Evolutionary conservation across 1,140 invertebrate genomes (phyloP).

Genomic region (Octopus bimaculoides): DNA sequence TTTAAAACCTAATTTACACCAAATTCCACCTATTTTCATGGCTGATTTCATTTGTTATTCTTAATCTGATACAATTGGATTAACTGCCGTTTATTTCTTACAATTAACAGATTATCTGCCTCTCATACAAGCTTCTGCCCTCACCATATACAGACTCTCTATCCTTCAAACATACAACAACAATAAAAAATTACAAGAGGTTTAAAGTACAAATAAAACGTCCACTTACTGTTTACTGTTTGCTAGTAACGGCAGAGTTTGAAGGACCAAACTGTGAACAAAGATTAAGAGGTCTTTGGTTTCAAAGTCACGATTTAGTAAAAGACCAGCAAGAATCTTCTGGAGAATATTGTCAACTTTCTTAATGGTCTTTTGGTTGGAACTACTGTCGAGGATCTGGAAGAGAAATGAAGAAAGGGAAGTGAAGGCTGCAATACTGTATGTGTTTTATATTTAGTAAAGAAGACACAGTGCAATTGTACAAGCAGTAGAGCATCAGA

Average conservation of each 20-base stretch:
- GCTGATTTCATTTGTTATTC: no score
- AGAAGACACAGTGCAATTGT: no score
- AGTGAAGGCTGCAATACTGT: no score
- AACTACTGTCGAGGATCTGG: slow-evolving; percentile 66
- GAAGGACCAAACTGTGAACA: slow-evolving; percentile 66
- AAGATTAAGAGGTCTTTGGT: slow-evolving; percentile 76
- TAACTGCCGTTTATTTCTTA: no score
- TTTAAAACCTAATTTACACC: no score
- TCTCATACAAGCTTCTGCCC: no score
- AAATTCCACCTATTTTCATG: no score
- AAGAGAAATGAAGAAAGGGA: slow-evolving; percentile 2
- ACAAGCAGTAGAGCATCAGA: no score
- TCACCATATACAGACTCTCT: no score
- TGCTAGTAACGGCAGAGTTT: slow-evolving; percentile 61
- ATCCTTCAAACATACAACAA: background rate
- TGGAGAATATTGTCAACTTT: slow-evolving; percentile 80
- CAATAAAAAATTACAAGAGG: background rate
- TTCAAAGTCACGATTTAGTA: slow-evolving; percentile 75
- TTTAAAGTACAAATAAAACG: background rate
- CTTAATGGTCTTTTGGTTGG: slow-evolving; percentile 75
- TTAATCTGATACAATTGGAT: no score
- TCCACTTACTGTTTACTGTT: slow-evolving; percentile 27
- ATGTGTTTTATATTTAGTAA: no score
- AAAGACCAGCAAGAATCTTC: slow-evolving; percentile 75
- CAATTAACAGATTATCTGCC: no score